phyloP scores from a whole-genome alignment of 2,888 invertebrate species.

The Axea sp. region DNA sequence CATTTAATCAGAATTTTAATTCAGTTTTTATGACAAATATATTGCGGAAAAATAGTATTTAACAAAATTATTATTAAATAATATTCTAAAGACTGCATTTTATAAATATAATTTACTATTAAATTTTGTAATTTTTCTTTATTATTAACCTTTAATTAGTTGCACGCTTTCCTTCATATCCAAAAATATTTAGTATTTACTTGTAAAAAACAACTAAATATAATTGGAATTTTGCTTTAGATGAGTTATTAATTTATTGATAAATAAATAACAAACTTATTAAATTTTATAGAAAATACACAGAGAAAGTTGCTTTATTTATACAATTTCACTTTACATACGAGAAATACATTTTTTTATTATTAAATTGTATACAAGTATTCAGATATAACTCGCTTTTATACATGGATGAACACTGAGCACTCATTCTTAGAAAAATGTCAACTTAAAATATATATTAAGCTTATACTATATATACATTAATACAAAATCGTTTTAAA shows the following conservation, averaged over 20 bases:
- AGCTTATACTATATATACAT: constrained; percentile 29
- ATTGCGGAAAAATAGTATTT: no score
- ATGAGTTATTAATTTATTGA: no score
- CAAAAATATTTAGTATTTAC: neutral
- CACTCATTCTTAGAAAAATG: constrained; percentile 16
- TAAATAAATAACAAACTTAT: no score
- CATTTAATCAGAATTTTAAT: no score
- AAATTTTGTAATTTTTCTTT: constrained; percentile 2
- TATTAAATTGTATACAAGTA: constrained; percentile 3
- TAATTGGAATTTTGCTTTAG: no score
- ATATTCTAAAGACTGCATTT: constrained; percentile 34
- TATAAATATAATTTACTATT: constrained; percentile 13
- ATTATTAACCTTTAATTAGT: no score
- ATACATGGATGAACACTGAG: constrained; percentile 10
- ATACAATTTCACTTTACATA: constrained; percentile 28
- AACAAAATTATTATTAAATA: constrained; percentile 14
- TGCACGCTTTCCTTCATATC: no score
- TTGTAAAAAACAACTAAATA: no score
- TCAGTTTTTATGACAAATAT: no score
- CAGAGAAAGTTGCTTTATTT: constrained; percentile 16
- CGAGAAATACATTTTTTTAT: constrained; percentile 7
- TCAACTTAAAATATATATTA: constrained; percentile 21
- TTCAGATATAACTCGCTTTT: constrained; percentile 1
- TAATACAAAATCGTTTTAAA: constrained; percentile 10
- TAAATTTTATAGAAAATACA: constrained; percentile 20